Evolutionary conservation across 2,797 vertebrate species (phyloP), one percentile per base, ranked within the genome.

Genomic region (Artibeus lituratus): DNA sequence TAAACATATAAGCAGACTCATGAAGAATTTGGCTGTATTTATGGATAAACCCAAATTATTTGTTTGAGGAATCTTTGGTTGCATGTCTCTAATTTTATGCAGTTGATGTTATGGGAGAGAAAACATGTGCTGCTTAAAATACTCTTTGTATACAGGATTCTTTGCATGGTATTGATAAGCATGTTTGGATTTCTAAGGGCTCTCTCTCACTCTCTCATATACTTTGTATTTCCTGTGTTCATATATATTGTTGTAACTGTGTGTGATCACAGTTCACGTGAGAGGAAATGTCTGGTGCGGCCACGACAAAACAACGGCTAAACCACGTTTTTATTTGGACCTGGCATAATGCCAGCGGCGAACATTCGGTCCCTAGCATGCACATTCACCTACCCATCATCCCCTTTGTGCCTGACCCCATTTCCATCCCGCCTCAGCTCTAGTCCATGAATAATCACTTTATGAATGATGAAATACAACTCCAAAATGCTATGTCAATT

Each of bases 401-500:
- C 78, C 62, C 62, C 39, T 65, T 32, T 53, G 24, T 59, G 44
- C 14, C 57, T 26, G 32, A 37, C 67, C 49, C 32, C 57, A 2
- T 26, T 69, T 70, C 57, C 85, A 57, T 55, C 88, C 72, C 53
- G 59, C 51, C 32, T 90, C 49, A 80, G 10, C 53, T 73, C 11
- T 15, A 10, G 57, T 91, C 94, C 67, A 65, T 96, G 37, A 94
- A 91, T 95, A 95, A 96, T 96, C 97, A 89, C 95, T n/a, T 5
- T 91, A 29, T 90, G 95, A 94, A 95, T 49, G 62, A 97, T 97
- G 93, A 94, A 94, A 97, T 95, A 78, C 49, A 62, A 44, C 62
- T 95, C 91, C 57, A 57, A 95, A 97, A 96, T 89, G 88, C 65
- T 81, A 94, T 94, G 88, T 96, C 85, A 95, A 85, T 94, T 96